These are phyloP conservation scores for Tachina lurida DNA, from an alignment of 2,888 invertebrate genomes.

Conservation along the genomic window DNA sequence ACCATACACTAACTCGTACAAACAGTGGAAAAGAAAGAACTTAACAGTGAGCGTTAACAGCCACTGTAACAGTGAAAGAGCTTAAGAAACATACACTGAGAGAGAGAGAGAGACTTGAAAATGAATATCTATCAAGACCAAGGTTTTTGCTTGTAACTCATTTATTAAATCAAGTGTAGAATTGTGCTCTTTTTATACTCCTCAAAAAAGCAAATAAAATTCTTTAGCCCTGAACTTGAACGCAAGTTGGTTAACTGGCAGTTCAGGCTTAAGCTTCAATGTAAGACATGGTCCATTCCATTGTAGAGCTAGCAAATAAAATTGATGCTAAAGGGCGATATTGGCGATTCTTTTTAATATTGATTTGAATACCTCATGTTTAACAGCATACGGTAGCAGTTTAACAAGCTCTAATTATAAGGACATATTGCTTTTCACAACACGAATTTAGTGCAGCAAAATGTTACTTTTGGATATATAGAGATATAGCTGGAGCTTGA, in stretches of 20 bases:
- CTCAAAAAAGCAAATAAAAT: background rate
- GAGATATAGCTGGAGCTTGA: background rate
- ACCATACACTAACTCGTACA: background rate
- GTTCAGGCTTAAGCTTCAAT: background rate
- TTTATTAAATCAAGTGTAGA: constrained; percentile 44
- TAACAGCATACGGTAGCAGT: background rate
- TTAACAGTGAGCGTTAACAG: constrained; percentile 3
- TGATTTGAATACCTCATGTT: background rate
- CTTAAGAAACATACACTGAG: background rate
- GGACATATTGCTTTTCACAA: background rate
- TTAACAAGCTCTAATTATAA: constrained; percentile 4
- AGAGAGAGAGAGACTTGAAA: background rate
- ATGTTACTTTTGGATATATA: background rate
- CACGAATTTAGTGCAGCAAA: background rate
- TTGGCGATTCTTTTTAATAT: constrained; percentile 9
- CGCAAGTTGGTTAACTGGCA: constrained; percentile 18
- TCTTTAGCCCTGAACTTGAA: constrained; percentile 69
- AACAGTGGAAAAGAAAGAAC: background rate
- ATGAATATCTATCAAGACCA: constrained; percentile 43
- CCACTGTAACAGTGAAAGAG: constrained; percentile 31
- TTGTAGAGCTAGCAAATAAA: background rate
- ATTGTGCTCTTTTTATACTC: constrained; percentile 37
- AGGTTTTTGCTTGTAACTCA: constrained; percentile 35
- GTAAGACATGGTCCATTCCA: background rate
- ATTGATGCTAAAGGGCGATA: background rate